Evolutionary conservation across 2,797 vertebrate species (phyloP), one percentile per base, ranked within the genome.

Genomic region (Myoxocephalus aenaeus): DNA sequence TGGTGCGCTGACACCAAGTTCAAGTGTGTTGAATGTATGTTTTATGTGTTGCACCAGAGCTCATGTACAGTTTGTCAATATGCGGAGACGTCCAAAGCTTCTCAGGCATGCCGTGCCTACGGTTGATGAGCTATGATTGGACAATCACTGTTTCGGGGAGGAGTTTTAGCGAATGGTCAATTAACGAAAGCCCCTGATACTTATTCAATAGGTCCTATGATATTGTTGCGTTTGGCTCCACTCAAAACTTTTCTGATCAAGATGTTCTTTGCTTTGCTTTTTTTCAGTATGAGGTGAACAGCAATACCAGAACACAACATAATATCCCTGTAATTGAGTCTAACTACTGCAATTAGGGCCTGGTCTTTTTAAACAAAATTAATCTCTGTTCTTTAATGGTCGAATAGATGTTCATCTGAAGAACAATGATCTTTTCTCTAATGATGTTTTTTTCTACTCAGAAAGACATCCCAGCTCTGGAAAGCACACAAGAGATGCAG

Each of bases 321-420:
- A 81, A 72, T 83, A 53, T 73, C 77, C 71, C 80, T 70, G 69
- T 75, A 86, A 89, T 87, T 88, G 70, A 59, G 58, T 76, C 25
- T 70, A 87, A 86, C 65, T 75, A 61, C 78, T 48, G 70, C 68
- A 81, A 83, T 84, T 87, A 79, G 22, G 22, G 14, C 50, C 32
- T 61, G 34, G 58, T 65, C 36, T 65, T 15, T 20, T 78, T 22
- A 66, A 80, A 66, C n/a, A 36, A 54, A 68, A 70, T 67, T 48
- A 50, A 86, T 89, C 66, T 62, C 73, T 59, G 75, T 58, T 85
- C 54, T 85, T 85, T 77, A 87, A 80, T 61, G 25, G 18, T 79
- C 51, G 67, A 83, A 87, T 90, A 82, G 84, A 90, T 89, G 85
- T 73, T 83, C 66, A 76, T 74, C 32, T 53, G 34, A 73, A 69